Base-by-base conservation (phyloP, 53 echinoderm and acorn worm genomes). In the Actinopyga echinites region DNA sequence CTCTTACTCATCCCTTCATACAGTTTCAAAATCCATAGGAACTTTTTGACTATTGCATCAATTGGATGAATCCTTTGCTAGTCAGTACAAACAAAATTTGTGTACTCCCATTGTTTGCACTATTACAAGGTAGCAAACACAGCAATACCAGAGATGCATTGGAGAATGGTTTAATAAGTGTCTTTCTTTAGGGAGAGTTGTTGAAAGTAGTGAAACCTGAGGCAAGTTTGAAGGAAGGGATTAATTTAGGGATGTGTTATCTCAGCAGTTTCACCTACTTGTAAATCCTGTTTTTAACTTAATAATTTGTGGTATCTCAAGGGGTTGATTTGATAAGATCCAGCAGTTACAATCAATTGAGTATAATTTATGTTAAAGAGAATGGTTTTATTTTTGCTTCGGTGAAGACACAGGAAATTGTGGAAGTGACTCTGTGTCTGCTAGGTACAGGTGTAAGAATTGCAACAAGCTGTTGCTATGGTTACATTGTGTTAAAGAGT, bases 211-310 rank as follows among this genome's bases (percentile, higher is more conserved):
- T 33, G 34, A 67, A 67, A 13, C 67, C 67, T 67, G 33, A 21
- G 37, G 36, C 67, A 67, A 35, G 20, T 21, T 67, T 8, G 6
- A 37, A 30, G 67, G 67, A 67, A 67, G 67, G 67, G 67, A 67
- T 67, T 67, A 67, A 67, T 67, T 67, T 26, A 37, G 32, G 36
- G 33, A 67, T 20, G 6, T 54, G 56, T 54, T 75, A 75, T 56
- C 77, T 40, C 77, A 75, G 45, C 52, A 29, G 45, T 10, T 23
- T 30, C 77, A 54, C 24, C 56, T 54, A 30, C 9, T 10, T 56
- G 33, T 42, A 22, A 49, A 17, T 49, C 49, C 49, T 49, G 49
- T 10, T 49, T 64, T 19, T 32, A 64, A 64, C 64, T n/a, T 12
- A 64, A 30, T 29, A 64, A 13, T 64, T 32, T 19, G 15, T 64